Conservation (phyloP, 2,888 invertebrate genomes). For the Drosophila incognita region DNA sequence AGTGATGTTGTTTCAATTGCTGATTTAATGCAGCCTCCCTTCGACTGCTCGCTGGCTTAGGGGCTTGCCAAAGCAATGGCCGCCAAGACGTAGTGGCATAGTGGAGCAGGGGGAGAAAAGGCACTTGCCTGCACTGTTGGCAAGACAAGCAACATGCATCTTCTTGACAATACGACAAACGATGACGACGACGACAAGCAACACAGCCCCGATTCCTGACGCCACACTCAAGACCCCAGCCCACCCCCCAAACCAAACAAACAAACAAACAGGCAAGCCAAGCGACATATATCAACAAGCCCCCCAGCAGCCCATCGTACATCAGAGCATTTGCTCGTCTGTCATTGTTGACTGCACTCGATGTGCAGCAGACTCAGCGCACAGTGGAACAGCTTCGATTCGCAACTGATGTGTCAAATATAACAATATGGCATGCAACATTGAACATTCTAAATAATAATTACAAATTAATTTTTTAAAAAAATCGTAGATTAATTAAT, state of each 20-base stretch:
- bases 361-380: constrained; percentile 44
- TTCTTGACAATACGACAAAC: constrained; percentile 82
- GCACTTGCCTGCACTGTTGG: constrained; percentile 60
- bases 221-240: background rate
- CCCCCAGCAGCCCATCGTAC: constrained; percentile 62
- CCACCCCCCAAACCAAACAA: background rate
- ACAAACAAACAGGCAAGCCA: constrained; percentile 74
- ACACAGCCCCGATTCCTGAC: constrained; percentile 36
- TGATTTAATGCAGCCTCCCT: constrained; percentile 77
- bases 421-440: no score
- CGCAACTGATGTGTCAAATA: background rate
- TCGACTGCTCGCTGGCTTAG: constrained; percentile 51
- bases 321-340: constrained; percentile 82
- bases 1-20: constrained; percentile 82
- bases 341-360: constrained; percentile 80
- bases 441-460: background rate
- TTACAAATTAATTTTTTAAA: background rate
- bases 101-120: background rate
- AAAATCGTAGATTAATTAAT: background rate
- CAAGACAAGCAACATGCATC: constrained; percentile 80
- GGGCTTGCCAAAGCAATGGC: constrained; percentile 29
- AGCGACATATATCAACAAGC: constrained; percentile 78
- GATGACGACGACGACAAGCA: constrained; percentile 76
- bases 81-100: constrained; percentile 7
- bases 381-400: constrained; percentile 41